These are phyloP conservation scores for Suricata suricatta DNA, from an alignment of 2,113 vertebrate species.

Conservation along the genomic window DNA sequence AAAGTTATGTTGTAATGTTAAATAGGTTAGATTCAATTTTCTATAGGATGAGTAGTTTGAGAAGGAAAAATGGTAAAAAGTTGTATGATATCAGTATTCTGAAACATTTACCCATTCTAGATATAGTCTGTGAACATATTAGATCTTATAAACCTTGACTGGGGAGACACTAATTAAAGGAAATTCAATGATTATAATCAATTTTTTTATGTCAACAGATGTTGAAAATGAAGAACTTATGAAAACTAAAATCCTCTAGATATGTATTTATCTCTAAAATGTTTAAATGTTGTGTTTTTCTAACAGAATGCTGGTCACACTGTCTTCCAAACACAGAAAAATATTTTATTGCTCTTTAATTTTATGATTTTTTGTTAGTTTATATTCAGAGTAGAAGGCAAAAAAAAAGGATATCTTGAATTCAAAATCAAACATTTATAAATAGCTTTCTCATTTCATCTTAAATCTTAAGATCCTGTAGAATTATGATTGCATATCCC, in stretches of 20 bases:
- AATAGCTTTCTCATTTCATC: background rate
- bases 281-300: background rate
- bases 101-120: background rate
- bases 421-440: constrained; percentile 22
- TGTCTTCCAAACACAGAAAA: constrained; percentile 9
- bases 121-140: background rate
- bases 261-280: background rate
- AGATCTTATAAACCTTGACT: background rate
- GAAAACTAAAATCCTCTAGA: background rate
- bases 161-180: background rate
- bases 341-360: background rate
- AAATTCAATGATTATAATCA: background rate
- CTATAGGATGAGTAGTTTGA: background rate
- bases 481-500: background rate
- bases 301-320: background rate
- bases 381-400: background rate
- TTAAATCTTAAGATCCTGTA: background rate
- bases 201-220: background rate
- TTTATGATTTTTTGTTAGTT: background rate
- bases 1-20: background rate
- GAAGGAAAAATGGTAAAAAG: background rate
- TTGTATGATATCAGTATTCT: background rate
- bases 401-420: background rate
- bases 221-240: background rate
- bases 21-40: background rate